A percentile compares a stretch with the other conserved stretches of the same genome.
Conservation (phyloP, 2,888 invertebrate genomes). For the Pammene aurita region DNA sequence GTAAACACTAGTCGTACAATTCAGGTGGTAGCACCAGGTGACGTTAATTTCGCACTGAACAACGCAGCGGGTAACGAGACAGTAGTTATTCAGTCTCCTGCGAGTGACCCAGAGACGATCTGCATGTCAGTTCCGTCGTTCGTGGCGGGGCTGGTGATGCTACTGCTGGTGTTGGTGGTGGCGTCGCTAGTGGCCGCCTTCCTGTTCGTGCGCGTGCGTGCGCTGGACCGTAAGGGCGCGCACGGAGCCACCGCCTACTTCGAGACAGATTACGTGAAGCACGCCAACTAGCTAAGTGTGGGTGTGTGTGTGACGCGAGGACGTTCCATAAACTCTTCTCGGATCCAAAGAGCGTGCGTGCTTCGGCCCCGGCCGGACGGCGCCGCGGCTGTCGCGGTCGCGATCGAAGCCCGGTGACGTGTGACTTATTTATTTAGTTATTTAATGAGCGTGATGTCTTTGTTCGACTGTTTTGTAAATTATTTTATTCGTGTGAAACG, state of each 20-base stretch:
- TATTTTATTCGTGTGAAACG: slow-evolving; percentile 81
- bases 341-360: slow-evolving; percentile 82
- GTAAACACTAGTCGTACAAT: slow-evolving; percentile 95
- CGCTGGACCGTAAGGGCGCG: slow-evolving; percentile 92
- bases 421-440: slow-evolving; percentile 82
- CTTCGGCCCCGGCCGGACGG: slow-evolving; percentile 80
- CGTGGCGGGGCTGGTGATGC: slow-evolving; percentile 95
- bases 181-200: slow-evolving; percentile 96
- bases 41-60: slow-evolving; percentile 95
- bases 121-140: slow-evolving; percentile 97
- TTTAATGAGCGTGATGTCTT: slow-evolving; percentile 80
- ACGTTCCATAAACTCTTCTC: slow-evolving; percentile 79
- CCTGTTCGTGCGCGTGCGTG: slow-evolving; percentile 94
- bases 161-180: slow-evolving; percentile 93
- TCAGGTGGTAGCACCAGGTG: slow-evolving; percentile 96
- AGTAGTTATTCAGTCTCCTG: slow-evolving; percentile 92
- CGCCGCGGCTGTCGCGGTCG: slow-evolving; percentile 74
- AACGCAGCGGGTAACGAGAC: slow-evolving; percentile 91
- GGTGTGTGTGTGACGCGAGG: slow-evolving; percentile 72
- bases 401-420: slow-evolving; percentile 79
- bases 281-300: slow-evolving; percentile 84
- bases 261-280: slow-evolving; percentile 92
- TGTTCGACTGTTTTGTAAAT: slow-evolving; percentile 83
- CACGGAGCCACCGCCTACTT: slow-evolving; percentile 87
- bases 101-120: slow-evolving; percentile 92